phyloP scores from a whole-genome alignment of 2,797 vertebrate species.

The Ceryle rudis region DNA sequence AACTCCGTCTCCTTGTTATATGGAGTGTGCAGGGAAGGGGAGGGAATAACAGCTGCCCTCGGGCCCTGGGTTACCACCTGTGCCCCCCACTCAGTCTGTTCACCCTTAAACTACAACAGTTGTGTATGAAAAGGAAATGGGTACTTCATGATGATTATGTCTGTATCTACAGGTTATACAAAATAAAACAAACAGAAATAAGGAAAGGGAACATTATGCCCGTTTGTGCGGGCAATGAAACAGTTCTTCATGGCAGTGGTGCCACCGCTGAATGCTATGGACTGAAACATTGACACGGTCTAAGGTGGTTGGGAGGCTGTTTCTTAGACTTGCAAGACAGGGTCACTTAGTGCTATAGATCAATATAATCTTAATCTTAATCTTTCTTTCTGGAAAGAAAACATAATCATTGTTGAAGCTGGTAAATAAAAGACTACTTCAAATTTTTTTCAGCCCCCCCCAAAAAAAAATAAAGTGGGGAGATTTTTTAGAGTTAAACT shows the following conservation, averaged over 20 bases:
- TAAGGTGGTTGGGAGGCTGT: neutral
- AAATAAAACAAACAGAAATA: neutral
- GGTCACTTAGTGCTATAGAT: neutral
- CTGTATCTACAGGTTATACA: neutral
- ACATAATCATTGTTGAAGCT: neutral
- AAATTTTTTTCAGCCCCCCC: neutral
- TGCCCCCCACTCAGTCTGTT: no score
- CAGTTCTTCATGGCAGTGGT: neutral
- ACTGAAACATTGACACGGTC: rapidly evolving
- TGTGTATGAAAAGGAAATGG: neutral
- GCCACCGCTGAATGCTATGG: neutral
- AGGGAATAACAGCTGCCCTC: no score
- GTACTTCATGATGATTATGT: neutral
- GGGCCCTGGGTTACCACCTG: no score
- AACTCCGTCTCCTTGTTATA: no score
- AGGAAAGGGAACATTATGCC: neutral
- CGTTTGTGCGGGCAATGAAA: neutral
- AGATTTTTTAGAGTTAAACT: neutral
- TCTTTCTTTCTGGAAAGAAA: neutral
- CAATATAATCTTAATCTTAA: neutral
- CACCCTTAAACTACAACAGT: neutral
- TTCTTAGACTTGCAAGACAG: neutral
- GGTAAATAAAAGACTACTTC: neutral
- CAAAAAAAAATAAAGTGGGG: neutral
- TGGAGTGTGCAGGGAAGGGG: no score